A percentile compares a stretch with the other conserved stretches of the same genome.
These are phyloP conservation scores for Beris morrisii DNA, from an alignment of 2,888 invertebrate species.

Conservation along the genomic window DNA sequence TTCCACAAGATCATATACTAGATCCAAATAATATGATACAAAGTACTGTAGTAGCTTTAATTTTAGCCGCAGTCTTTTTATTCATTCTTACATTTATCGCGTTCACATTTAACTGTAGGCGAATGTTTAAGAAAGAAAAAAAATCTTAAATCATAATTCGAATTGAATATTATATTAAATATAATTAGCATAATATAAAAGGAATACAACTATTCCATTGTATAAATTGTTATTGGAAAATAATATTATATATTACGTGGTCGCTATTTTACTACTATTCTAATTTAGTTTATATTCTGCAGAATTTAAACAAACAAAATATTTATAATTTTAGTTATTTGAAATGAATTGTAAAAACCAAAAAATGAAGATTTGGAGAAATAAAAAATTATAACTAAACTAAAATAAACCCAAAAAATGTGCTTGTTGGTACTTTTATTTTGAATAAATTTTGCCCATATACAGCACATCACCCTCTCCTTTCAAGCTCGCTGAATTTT, in stretches of 20 bases:
- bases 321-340: no score
- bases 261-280: conserved; percentile 19
- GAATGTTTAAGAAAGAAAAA: conserved; percentile 43
- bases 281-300: not conserved
- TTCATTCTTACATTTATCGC: conserved; percentile 64
- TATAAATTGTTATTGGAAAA: conserved; percentile 22
- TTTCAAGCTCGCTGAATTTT: no score
- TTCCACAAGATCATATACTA: conserved; percentile 59
- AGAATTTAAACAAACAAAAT: no score
- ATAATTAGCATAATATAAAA: not conserved
- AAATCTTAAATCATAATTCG: conserved; percentile 17
- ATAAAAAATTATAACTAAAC: no score
- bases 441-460: no score
- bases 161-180: not conserved
- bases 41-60: conserved; percentile 63
- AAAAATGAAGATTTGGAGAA: no score
- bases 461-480: no score
- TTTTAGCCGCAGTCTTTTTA: conserved; percentile 64
- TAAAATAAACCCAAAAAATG: no score
- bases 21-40: conserved; percentile 59
- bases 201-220: conserved; percentile 8
- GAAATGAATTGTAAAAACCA: no score
- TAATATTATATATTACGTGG: conserved; percentile 21
- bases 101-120: conserved; percentile 62
- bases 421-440: no score